Conservation (phyloP, 2,888 invertebrate species). For the Lasioglossum figueresi region DNA sequence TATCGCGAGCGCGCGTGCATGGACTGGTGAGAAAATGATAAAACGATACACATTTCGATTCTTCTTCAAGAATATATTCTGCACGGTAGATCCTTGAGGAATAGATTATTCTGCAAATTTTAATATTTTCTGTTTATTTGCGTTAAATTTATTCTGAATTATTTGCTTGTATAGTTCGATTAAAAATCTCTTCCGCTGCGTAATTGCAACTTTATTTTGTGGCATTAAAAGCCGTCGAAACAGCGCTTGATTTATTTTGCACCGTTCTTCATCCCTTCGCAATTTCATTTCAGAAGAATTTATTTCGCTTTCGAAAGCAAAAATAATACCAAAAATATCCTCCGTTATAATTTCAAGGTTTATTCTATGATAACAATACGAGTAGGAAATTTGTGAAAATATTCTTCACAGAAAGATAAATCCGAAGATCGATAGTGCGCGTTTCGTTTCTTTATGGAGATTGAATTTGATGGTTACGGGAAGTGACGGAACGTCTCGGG, state of each 20-base stretch:
- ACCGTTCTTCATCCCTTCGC: neutral
- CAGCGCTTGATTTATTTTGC: neutral
- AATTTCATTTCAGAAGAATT: neutral
- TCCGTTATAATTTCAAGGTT: neutral
- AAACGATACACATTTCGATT: neutral
- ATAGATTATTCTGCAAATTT: neutral
- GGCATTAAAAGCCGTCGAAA: neutral
- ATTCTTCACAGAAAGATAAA: neutral
- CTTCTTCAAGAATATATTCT: neutral
- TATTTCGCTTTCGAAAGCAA: neutral
- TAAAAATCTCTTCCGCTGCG: neutral
- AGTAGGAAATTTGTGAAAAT: no score
- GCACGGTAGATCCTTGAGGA: neutral
- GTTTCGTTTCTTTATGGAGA: neutral
- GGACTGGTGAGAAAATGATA: slow-evolving; percentile 31
- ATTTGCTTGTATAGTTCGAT: neutral
- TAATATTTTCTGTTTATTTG: neutral
- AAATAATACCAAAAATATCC: neutral
- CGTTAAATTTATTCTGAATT: neutral
- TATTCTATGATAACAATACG: neutral
- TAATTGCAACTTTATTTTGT: neutral
- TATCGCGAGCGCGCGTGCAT: slow-evolving; percentile 18
- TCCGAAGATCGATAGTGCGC: neutral
- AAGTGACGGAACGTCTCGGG: neutral
- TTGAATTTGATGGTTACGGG: neutral